phyloP scores from a whole-genome alignment of 2,113 vertebrate species.

The Alosa alosa region DNA sequence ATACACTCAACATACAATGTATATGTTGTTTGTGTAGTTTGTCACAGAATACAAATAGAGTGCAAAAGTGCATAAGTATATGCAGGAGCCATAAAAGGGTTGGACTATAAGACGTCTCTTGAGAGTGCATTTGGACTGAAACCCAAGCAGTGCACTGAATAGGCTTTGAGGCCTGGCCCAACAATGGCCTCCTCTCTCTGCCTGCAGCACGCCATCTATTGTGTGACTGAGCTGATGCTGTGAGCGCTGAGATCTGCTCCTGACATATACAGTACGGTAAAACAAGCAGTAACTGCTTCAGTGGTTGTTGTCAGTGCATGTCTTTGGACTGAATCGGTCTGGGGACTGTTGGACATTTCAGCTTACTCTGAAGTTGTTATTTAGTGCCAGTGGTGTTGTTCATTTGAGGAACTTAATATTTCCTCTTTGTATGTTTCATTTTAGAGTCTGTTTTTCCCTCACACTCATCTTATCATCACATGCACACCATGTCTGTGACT shows the following conservation, averaged over 20 bases:
- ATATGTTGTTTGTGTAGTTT: background rate
- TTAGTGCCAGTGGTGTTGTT: too few relatives aligned
- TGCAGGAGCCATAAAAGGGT: too few relatives aligned
- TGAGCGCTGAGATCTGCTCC: background rate
- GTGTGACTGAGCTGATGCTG: constrained; percentile 15
- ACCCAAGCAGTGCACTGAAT: constrained; percentile 12
- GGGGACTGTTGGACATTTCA: background rate
- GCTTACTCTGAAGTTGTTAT: background rate
- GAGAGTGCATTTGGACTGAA: background rate
- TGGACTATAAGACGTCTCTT: background rate
- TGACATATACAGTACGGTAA: background rate
- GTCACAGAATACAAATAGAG: background rate
- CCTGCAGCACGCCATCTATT: constrained; percentile 16
- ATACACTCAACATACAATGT: too few relatives aligned
- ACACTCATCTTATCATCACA: background rate
- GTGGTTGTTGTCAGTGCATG: background rate
- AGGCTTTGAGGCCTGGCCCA: background rate
- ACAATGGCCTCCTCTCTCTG: background rate
- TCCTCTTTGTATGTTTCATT: background rate
- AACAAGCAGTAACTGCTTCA: background rate
- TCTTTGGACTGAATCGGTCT: background rate
- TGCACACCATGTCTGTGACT: too few relatives aligned
- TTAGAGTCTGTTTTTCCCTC: background rate
- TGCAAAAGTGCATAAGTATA: background rate
- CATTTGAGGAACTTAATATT: too few relatives aligned